Evolutionary conservation across 2,797 vertebrate genomes (phyloP), one percentile per base, ranked within the genome.

Genomic region (Anabas testudineus): DNA sequence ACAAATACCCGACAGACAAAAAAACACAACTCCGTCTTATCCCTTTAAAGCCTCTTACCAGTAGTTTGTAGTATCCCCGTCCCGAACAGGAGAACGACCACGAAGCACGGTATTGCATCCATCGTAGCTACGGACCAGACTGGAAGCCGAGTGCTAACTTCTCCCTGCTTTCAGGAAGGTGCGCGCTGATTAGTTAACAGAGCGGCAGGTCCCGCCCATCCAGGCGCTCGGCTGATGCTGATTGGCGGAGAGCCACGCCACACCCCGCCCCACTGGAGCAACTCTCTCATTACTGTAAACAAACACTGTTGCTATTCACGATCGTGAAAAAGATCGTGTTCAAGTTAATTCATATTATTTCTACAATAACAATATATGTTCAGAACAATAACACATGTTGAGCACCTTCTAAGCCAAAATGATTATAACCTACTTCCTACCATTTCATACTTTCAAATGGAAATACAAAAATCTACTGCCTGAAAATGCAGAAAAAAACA

Each of bases 111-210:
- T 84, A 90, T 65, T 65, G 90, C 91, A 86, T 92, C 92, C 94
- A 95, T 94, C 90, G 90, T 93, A 87, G 76, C 85, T 85, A 52
- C 68, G 51, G 77, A 86, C 72, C 88, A 92, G 85, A 92, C 92
- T 92, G 86, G 55, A 74, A 71, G 64, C 46, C 30, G 60, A 74
- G 42, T 66, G 78, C 80, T 83, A 91, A 94, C 92, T 94, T 94
- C 90, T 90, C 66, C 19, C 41, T 67, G 76, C 60, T 41, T 72
- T 71, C 65, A 61, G 83, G 57, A 77, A 75, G 78, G 62, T 47
- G 28, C 8, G 2, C 39, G 53, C 22, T 56, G 62, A 87, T 86
- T 75, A 79, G 87, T 57, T 54, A 15, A 30, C 0, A 5, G 5
- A 4, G 3, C 7, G 8, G 0, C 7, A 45, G 28, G 51, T 64